These are phyloP conservation scores for Acromyrmex charruanus DNA, from an alignment of 1,140 invertebrate genomes.

Conservation along the genomic window DNA sequence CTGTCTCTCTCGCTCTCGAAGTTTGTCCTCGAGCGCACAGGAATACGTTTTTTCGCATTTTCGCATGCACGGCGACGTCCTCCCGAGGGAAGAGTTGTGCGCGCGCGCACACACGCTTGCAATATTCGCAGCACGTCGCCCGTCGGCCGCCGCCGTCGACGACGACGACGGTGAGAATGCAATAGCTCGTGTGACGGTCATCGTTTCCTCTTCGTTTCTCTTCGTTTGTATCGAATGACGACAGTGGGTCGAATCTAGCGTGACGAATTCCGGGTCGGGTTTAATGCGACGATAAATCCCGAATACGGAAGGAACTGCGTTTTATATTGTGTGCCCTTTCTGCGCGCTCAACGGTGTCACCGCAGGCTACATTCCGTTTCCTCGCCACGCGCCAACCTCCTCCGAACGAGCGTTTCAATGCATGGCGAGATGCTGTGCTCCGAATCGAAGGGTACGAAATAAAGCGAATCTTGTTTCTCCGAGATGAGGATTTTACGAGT, in stretches of 20 bases:
- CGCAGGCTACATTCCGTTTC: background rate
- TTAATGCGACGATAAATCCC: background rate
- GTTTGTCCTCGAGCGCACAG: background rate
- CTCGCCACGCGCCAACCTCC: background rate
- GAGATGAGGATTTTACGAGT: background rate
- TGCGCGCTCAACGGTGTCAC: background rate
- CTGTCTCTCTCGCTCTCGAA: background rate
- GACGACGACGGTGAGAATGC: constrained; percentile 6
- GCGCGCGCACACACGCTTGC: background rate
- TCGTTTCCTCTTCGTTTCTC: background rate
- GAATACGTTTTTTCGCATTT: background rate
- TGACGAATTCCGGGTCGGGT: background rate
- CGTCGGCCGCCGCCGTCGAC: background rate
- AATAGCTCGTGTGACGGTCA: background rate
- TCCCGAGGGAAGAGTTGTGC: background rate
- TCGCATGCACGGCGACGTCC: background rate
- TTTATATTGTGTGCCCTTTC: background rate
- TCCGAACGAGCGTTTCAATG: background rate
- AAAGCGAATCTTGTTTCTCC: background rate
- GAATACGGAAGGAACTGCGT: background rate
- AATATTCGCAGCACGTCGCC: background rate
- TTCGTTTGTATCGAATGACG: background rate
- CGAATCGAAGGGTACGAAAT: background rate
- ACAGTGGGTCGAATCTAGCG: background rate
- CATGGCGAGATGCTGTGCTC: background rate